Base-by-base conservation (phyloP, 2,888 invertebrate species). In the Nemotelus pantherinus region DNA sequence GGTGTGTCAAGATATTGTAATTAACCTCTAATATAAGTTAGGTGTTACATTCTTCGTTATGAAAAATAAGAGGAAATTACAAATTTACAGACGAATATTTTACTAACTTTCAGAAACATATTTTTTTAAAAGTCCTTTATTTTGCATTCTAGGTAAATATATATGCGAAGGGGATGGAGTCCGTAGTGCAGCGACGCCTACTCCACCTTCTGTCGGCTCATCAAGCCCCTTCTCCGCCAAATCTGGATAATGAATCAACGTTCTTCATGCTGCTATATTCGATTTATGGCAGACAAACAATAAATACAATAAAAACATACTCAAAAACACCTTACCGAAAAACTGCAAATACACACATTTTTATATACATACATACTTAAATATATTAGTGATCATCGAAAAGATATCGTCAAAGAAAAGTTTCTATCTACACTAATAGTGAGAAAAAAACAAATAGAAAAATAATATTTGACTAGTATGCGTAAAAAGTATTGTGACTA, bases 91-190 rank as follows among this genome's bases (percentile, higher is more conserved):
- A 25, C 25, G 1, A 25, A 25, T 25, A 25, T 25, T 25, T 25
- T 25, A 25, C 25, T 25, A 25, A 25, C 25, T 25, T 25, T 25
- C 25, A 25, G 0, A 1, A 25, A 25, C 25, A 25, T 25, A 0
- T 25, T 25, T 25, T 25, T 1, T 25, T 1, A 25, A 25, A 25
- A 25, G 10, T 63, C 9, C 41, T 71, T 55, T 39, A 60, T 79
- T 80, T 44, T 60, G 47, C 57, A 48, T 70, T 44, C 60, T 84
- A 84, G 92, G 92, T 80, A 94, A 94, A 89, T 95, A 95, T 85
- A 93, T 94, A 83, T 95, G 95, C 88, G 94, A 94, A 88, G 93
- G 93, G 82, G 94, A 94, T 84, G 88, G 89, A 10, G 84, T 87
- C 76, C 85, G 87, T 10, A 86, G 85, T 78, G 53, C 84, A 68